Base-by-base conservation (phyloP, 1,140 invertebrate species). In the Thaumetopoea pityocampa region DNA sequence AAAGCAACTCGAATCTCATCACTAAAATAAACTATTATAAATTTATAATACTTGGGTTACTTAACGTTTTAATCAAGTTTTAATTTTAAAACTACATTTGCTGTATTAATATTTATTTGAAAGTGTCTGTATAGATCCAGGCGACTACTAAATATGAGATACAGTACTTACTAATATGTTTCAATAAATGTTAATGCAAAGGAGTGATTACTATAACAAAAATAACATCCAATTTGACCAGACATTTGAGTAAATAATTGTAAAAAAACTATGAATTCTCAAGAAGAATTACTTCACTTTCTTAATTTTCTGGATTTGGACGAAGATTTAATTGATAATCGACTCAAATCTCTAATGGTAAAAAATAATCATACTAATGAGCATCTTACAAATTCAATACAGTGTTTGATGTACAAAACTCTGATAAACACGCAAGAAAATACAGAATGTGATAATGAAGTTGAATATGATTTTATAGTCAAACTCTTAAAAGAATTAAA, bases 251-350 rank as follows among this genome's bases (percentile, higher is more conserved):
- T 5, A 9, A 38, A 28, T 27, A 28, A 28, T 5, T n/a, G n/a
- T n/a, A n/a, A 29, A 17, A 28, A 55, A 30, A 54, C 4, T 2
- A 65, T 68, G 61, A 35, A 49, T 57, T 22, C 33, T 18, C 17
- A 42, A 7, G 35, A 49, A 12, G 64, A 79, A 22, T 22, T 74
- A n/a, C 19, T 82, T 24, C 63, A 64, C 4, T 78, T 78, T 26
- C 54, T 83, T 41, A 76, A 83, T 65, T 37, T 80, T 30, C 40
- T 80, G 15, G 76, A 80, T 53, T 56, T 83, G 30, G 64, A 77
- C 17, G 78, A 83, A 54, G 71, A 72, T 37, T n/a, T 79, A 5
- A 45, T 83, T 11, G 70, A 80, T 46, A 5, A 12, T 5, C 45
- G 67, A 19, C 47, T 74, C 6, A 57, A 55, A 44, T 50, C 48